Base-by-base conservation (phyloP, 2,888 invertebrate species). In the Drosophila cognata region DNA sequence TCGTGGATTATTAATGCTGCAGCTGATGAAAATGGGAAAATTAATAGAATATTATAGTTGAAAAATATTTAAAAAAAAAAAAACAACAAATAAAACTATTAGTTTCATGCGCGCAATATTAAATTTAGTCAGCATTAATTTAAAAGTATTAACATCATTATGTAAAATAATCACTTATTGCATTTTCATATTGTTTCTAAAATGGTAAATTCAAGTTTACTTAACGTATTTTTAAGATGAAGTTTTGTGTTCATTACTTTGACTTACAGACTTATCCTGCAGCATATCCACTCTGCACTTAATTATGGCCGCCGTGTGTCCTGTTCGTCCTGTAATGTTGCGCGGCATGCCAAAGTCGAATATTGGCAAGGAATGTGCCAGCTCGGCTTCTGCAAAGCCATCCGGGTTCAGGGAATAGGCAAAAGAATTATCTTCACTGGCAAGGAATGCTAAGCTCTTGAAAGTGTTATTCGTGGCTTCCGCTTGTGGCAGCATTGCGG, bases 261-360 rank as follows among this genome's bases (percentile, higher is more conserved):
- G 28, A 85, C 90, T 89, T 93, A 97, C 97, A 94, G 97, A 97
- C 94, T 97, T 97, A 94, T 97, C 97, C 62, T 97, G 96, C 41
- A 97, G 95, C 91, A 97, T 96, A 93, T 97, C 96, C 79, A 97
- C 97, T 92, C 97, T 95, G 94, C 97, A 97, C 93, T 97, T 97
- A 90, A 97, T 95, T 94, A 97, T 97, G 59, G 97, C 97, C 73
- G 92, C 91, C 75, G 97, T 96, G 94, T 97, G 97, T 16, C 97
- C 97, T 71, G 97, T 97, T 82, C 97, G 96, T 29, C 97, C 97
- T 57, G 97, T 97, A 84, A 97, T 96, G 93, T 97, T 97, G 84
- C 97, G 94, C 50, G 96, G 95, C 92, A 97, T 96, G 93, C 96
- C 96, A 94, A 96, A 96, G 94, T 97, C 97, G 94, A 97, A 97